Evolutionary conservation across 30 jellyfish, hydroid and myxozoan genomes (phyloP), one percentile per base, ranked within the genome.

Genomic region (Cassiopea andromeda): DNA sequence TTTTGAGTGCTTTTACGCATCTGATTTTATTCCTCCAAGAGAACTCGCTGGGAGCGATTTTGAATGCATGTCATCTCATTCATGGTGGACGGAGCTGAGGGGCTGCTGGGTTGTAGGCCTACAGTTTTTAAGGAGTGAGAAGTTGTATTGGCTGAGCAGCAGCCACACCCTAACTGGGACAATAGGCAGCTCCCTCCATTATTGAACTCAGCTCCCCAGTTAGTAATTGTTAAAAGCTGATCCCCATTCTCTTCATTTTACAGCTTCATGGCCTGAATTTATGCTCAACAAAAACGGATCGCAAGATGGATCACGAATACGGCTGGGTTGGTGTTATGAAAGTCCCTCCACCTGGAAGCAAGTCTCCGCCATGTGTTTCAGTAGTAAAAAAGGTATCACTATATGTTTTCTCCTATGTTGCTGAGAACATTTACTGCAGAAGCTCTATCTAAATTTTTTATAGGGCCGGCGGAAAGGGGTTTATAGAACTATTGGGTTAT

Each of bases 311-410:
- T 48, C 89, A 92, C 70, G 93, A 92, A 74, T 92, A 85, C 27
- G 97, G 97, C 45, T 92, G 97, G 97, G 97, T 92, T 54, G 97
- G 94, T 48, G 93, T 85, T 50, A 85, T 92, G 88, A 80, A 84
- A 44, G 46, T 91, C 9, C 89, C 92, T 0, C 97, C 97, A 15
- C 80, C 49, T 45, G 91, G 84, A 7, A 67, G 77, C 60, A 77
- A 58, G 68, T 85, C 57, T n/a, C 47, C 75, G 68, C 85, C 97
- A 38, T 91, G 97, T 72, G 91, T 85, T 15, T 87, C 94, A 10
- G 82, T 87, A 46, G 90, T 87, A n/a, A 87, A 87, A 57, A 87
- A 87, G 73, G 94, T 78, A 69, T 27, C 81, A 7, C 14, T 17
- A 54, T 54, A 3, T 54, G 12, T 54, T 44, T 16, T 75, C 6